These are phyloP conservation scores for Epistrophe eligans DNA, from an alignment of 2,888 invertebrate species.

Conservation along the genomic window DNA sequence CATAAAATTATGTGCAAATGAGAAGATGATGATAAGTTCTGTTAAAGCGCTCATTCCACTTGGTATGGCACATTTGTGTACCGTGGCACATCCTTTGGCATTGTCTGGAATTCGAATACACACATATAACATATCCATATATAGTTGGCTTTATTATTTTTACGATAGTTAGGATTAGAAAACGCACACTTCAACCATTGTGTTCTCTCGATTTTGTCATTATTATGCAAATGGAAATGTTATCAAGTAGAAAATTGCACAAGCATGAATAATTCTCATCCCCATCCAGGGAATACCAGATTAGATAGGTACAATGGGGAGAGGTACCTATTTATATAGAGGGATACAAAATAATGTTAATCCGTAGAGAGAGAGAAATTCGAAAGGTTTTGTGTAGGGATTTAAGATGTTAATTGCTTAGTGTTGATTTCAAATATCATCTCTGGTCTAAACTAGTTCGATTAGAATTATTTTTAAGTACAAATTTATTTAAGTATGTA, in stretches of 20 bases:
- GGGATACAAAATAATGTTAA: background rate
- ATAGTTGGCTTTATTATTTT: slow-evolving; percentile 72
- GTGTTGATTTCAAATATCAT: background rate
- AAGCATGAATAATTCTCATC: slow-evolving; percentile 49
- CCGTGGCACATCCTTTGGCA: slow-evolving; percentile 41
- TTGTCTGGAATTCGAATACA: slow-evolving; percentile 19
- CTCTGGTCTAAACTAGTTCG: background rate
- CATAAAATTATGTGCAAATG: slow-evolving; percentile 73
- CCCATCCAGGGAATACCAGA: slow-evolving; percentile 2
- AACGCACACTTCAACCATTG: slow-evolving; percentile 45
- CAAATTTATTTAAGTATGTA: too few relatives aligned
- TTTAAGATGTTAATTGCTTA: background rate
- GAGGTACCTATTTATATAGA: background rate
- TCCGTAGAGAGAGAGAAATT: background rate
- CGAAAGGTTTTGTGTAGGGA: background rate
- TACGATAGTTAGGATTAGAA: slow-evolving; percentile 71
- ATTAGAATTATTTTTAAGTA: background rate
- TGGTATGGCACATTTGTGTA: slow-evolving; percentile 49
- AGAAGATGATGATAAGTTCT: slow-evolving; percentile 66
- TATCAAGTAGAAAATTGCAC: slow-evolving; percentile 79
- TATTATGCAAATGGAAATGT: slow-evolving; percentile 79
- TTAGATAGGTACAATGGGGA: background rate
- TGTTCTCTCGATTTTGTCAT: slow-evolving; percentile 63
- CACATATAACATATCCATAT: slow-evolving; percentile 13
- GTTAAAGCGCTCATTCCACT: slow-evolving; percentile 66